Base-by-base conservation (phyloP, 1,140 invertebrate genomes). In the Spodoptera litura region DNA sequence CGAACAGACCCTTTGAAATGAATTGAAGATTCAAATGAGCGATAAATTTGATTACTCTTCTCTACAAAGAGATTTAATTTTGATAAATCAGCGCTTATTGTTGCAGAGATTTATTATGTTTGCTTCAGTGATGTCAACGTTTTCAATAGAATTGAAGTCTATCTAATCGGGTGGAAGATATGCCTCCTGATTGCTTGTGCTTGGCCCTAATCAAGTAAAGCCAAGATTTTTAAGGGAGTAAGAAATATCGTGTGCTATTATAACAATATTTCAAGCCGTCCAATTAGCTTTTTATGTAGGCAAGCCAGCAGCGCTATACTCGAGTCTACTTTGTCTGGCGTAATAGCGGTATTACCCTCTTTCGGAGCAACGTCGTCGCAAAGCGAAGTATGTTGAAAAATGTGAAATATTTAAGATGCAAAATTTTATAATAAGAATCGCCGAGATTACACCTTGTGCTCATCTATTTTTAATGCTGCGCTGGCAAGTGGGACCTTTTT, bases 11-110 rank as follows among this genome's bases (percentile, higher is more conserved):
- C 92, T 89, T 90, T 89, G 77, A 88, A 91, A 89, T 87, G 77
- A 88, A 89, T 86, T 84, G 85, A 82, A 93, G 91, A 94, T 94
- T 91, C 86, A 88, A 91, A 93, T 91, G 85, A 89, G 84, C 88
- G 92, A 94, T 94, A 94, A 94, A 93, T 91, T 93, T 93, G 89
- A 94, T 94, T 94, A 94, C 85, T 87, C 78, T 80, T 84, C 83
- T 86, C 75, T 80, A 93, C 92, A 94, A 93, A 92, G 90, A 92
- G 91, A 94, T 94, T 94, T 92, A 87, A 93, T 93, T 94, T 90
- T 91, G 90, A 93, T 93, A 93, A 91, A 93, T 94, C 91, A 91
- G 89, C 87, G 84, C 87, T 89, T 87, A 91, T 91, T 92, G 91
- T 91, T 88, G 87, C 84, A 78, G 72, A 88, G 85, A 91, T 91